Percentiles rank a stretch among this genome's conserved stretches.
phyloP scores from a whole-genome alignment of 2,888 invertebrate species.

The Cataglyphis albicans region DNA sequence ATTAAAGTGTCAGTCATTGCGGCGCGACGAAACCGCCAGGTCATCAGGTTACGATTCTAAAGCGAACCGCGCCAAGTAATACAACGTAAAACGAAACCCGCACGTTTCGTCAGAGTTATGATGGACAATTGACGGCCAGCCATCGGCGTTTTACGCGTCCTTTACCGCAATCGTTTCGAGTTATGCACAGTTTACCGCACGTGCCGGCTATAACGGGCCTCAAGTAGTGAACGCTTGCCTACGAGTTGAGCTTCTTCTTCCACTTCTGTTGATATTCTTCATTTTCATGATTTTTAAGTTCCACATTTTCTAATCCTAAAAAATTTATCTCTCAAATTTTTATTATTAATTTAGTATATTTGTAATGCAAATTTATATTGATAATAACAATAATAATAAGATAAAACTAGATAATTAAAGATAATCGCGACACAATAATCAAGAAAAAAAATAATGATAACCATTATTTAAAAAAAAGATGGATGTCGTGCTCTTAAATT shows the following conservation, averaged over 20 bases:
- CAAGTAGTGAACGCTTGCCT: background rate
- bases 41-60: background rate
- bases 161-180: conserved; percentile 23
- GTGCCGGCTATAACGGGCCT: background rate
- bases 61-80: conserved; percentile 10
- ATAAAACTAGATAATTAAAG: no score
- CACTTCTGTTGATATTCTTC: background rate
- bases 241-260: background rate
- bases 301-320: background rate
- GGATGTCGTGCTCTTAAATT: no score
- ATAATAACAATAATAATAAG: no score
- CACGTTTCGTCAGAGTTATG: conserved; percentile 27
- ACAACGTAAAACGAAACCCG: background rate
- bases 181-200: conserved; percentile 5
- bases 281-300: background rate
- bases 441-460: no score
- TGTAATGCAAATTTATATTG: background rate
- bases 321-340: background rate
- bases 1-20: conserved; percentile 40
- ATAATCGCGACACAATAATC: no score
- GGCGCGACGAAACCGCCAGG: no score
- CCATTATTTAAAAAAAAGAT: no score
- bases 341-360: background rate
- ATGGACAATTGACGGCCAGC: conserved; percentile 32
- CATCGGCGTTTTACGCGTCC: conserved; percentile 23